Evolutionary conservation across 2,113 vertebrate genomes (phyloP).

Genomic region (Oryzias celebensis): DNA sequence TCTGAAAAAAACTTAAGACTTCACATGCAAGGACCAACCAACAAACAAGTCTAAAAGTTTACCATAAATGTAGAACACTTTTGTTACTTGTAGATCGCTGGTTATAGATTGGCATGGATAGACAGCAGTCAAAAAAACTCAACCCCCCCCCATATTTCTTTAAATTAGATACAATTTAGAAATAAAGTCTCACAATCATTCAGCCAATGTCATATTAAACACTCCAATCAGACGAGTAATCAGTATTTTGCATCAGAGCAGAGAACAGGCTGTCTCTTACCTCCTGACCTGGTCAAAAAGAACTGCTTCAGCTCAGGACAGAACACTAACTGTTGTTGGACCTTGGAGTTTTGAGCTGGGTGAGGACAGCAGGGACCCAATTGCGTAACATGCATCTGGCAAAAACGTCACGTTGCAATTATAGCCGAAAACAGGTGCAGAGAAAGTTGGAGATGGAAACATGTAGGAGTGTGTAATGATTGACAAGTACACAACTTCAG

Average conservation of each 20-base stretch:
- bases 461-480: conserved; percentile 66
- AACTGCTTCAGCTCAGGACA: conserved; percentile 16
- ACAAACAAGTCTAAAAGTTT: too few relatives aligned
- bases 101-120: too few relatives aligned
- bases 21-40: too few relatives aligned
- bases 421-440: conserved; percentile 26
- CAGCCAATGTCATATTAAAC: too few relatives aligned
- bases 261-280: conserved; percentile 55
- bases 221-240: not conserved
- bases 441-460: conserved; percentile 9
- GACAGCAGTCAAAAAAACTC: not conserved
- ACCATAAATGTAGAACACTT: not conserved
- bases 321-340: conserved; percentile 57
- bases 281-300: conserved; percentile 37
- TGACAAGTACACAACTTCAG: conserved; percentile 45
- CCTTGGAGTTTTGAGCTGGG: conserved; percentile 67
- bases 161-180: not conserved
- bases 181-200: not conserved
- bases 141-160: not conserved
- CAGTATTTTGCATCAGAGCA: not conserved
- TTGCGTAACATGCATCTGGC: conserved; percentile 59
- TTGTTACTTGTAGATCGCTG: not conserved
- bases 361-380: not conserved
- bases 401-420: conserved; percentile 45
- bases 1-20: not conserved